Base-by-base conservation (phyloP, 2,888 invertebrate species). In the Danaus chrysippus region DNA sequence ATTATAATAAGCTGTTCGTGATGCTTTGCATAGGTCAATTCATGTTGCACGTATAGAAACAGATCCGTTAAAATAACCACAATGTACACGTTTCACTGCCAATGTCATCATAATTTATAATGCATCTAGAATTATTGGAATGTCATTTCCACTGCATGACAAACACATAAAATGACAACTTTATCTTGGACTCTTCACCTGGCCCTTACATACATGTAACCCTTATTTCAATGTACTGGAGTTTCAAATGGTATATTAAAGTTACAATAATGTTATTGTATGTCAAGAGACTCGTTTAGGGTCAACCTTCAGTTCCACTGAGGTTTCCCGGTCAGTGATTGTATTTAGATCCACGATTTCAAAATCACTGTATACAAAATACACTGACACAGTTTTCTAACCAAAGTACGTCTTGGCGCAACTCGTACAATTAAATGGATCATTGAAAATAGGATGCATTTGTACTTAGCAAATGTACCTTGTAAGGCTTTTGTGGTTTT, bases 321-420 rank as follows among this genome's bases (percentile, higher is more conserved):
- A 66, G 66, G 69, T 68, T 68, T 71, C 58, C 58, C 66, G 70
- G 70, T 69, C 70, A 68, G 54, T 62, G 61, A 65, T 67, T 69
- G 67, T 71, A 70, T 71, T 66, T 66, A 68, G 56, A 68, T 67
- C 63, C 58, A 64, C 55, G 62, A 68, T 66, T 67, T 55, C 64
- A 61, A 64, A 68, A 54, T 64, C 44, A 58, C 49, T 62, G 58
- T 58, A 62, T 58, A 54, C 42, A 23, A 49, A 58, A 49, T 17
- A 49, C 34, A 49, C n/a, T 61, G 41, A 63, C 58, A 64, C 55
- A 15, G 57, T 56, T 56, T 43, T 61, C 12, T 46, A 19, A 15
- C 44, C 19, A 34, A 49, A 49, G 53, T 56, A 53, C 44, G 42
- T 12, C 44, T 61, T 61, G 61, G 54, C 17, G 56, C 61, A 54